A percentile compares a stretch with the other conserved stretches of the same genome.
Evolutionary conservation across 2,888 invertebrate species (phyloP).

Genomic region (Hecatera dysodea): DNA sequence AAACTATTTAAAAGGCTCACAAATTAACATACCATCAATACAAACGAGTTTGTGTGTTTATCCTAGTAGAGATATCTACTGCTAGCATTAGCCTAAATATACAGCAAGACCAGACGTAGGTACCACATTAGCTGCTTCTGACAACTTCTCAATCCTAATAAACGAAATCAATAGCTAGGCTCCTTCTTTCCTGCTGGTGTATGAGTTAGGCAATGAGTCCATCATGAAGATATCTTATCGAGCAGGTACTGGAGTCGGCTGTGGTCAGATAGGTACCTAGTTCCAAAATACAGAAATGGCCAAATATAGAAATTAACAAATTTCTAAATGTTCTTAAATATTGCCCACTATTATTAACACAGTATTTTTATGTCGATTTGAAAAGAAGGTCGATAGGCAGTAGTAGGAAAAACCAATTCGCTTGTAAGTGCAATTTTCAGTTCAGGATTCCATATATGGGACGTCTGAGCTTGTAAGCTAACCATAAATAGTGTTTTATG

Average conservation of each 20-base stretch:
- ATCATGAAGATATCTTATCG: not conserved
- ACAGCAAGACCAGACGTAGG: not conserved
- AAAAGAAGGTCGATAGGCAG: not conserved
- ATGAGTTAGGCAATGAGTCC: no score
- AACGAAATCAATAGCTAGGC: not conserved
- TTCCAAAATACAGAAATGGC: not conserved
- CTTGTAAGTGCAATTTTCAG: slow-evolving; percentile 52
- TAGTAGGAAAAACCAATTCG: not conserved
- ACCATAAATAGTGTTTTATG: slow-evolving; percentile 45
- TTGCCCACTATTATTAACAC: not conserved
- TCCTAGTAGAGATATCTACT: not conserved
- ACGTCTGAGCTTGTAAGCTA: slow-evolving; percentile 15
- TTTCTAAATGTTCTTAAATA: not conserved
- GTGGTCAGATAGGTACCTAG: not conserved
- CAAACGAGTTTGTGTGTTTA: no score
- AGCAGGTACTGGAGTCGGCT: not conserved
- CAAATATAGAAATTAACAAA: not conserved
- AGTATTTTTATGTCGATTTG: not conserved
- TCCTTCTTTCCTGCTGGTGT: no score
- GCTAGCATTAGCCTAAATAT: not conserved
- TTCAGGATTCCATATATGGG: slow-evolving; percentile 47
- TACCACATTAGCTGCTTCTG: not conserved
- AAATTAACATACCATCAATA: no score
- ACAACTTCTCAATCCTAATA: not conserved
- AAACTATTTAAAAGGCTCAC: no score